phyloP scores from a whole-genome alignment of 2,888 invertebrate genomes.

The Drosophila mulleri region DNA sequence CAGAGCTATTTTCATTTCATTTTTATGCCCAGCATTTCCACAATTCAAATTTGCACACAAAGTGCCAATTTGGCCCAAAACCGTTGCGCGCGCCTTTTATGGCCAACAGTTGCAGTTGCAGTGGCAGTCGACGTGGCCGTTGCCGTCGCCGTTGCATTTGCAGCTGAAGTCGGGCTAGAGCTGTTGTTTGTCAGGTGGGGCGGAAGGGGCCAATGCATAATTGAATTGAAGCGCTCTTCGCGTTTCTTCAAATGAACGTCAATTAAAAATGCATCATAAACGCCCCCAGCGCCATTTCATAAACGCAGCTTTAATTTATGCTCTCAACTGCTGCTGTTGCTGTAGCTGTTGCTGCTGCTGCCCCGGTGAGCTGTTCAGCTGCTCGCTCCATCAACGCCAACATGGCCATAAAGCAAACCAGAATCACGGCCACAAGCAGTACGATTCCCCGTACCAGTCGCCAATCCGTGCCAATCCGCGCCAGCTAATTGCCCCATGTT shows the following conservation, averaged over 20 bases:
- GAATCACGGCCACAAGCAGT: slow-evolving; percentile 39
- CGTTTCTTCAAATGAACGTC: slow-evolving; percentile 79
- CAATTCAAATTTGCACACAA: slow-evolving; percentile 83
- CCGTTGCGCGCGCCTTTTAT: slow-evolving; percentile 79
- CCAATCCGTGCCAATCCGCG: slow-evolving; percentile 40
- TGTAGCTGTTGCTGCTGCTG: not conserved
- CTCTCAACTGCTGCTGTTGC: slow-evolving; percentile 40
- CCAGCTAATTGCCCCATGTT: slow-evolving; percentile 42
- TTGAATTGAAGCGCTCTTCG: slow-evolving; percentile 77
- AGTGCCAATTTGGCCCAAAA: slow-evolving; percentile 80
- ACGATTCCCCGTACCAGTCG: slow-evolving; percentile 21
- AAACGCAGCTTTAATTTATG: slow-evolving; percentile 74
- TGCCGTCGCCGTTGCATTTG: slow-evolving; percentile 12
- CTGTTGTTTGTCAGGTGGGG: slow-evolving; percentile 3
- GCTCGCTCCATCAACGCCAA: slow-evolving; percentile 36
- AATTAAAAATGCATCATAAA: slow-evolving; percentile 80
- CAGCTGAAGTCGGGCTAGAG: not conserved
- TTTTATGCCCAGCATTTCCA: slow-evolving; percentile 69
- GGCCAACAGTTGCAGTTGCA: slow-evolving; percentile 39
- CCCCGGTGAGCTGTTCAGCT: slow-evolving; percentile 13
- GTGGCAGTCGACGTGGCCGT: slow-evolving; percentile 23
- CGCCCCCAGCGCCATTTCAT: slow-evolving; percentile 79
- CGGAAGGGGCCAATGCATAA: slow-evolving; percentile 56
- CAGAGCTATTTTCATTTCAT: slow-evolving; percentile 59
- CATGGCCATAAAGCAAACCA: slow-evolving; percentile 72